Conservation (phyloP, 2,888 invertebrate genomes). For the Leptinotarsa rubiginosa region DNA sequence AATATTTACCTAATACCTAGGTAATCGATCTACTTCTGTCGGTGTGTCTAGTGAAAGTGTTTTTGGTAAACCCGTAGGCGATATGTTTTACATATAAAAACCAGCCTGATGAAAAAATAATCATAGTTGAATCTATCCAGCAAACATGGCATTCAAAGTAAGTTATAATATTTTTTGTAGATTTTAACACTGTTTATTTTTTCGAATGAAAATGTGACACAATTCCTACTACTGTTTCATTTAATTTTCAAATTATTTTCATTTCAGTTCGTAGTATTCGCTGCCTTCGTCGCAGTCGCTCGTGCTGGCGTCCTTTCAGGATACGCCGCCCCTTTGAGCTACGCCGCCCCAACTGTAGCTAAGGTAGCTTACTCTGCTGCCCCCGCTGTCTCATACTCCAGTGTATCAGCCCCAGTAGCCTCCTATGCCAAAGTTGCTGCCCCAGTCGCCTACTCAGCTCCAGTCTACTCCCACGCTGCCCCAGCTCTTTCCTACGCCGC, state of each 20-base stretch:
- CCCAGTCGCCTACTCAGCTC: constrained; percentile 27
- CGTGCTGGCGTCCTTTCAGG: constrained; percentile 48
- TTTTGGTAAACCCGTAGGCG: constrained; percentile 7
- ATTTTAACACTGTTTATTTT: not conserved
- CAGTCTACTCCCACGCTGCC: constrained; percentile 60
- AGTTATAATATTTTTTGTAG: constrained; percentile 32
- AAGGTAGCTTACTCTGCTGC: constrained; percentile 47
- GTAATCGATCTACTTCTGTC: constrained; percentile 4
- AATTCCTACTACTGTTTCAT: no score
- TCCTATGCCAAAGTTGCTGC: constrained; percentile 49
- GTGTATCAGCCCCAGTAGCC: constrained; percentile 60
- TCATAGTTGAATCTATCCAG: constrained; percentile 23
- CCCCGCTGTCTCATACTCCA: constrained; percentile 51
- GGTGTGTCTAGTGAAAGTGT: constrained; percentile 22
- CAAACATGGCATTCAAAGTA: constrained; percentile 56
- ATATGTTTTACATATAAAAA: constrained; percentile 23
- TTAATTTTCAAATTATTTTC: constrained; percentile 27
- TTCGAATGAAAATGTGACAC: not conserved
- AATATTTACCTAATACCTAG: not conserved
- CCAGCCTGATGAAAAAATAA: not conserved
- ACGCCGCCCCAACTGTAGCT: constrained; percentile 41
- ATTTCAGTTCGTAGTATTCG: constrained; percentile 54
- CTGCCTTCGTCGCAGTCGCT: constrained; percentile 52
- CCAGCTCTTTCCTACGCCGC: constrained; percentile 49
- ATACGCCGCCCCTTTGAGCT: constrained; percentile 44